Evolutionary conservation across 53 echinoderm and acorn worm genomes (phyloP).

Genomic region (Zoroaster sp.): DNA sequence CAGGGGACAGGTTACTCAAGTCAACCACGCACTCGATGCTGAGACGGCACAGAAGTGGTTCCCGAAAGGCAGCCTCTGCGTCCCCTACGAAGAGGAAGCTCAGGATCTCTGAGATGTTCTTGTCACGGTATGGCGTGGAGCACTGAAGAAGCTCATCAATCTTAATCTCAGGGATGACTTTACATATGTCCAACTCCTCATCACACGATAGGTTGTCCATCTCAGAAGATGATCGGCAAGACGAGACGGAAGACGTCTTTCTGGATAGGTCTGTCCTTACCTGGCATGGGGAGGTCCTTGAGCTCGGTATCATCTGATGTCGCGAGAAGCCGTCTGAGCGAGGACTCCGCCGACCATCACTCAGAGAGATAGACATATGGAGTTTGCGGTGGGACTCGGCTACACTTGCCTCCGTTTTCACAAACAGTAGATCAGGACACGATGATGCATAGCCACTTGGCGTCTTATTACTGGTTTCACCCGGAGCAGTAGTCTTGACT

Average conservation of each 20-base stretch:
- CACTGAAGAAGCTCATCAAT: constrained; percentile 65
- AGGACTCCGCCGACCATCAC: constrained; percentile 46
- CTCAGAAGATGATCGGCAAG: constrained; percentile 84
- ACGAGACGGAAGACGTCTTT: constrained; percentile 79
- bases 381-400: constrained; percentile 38
- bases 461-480: background rate
- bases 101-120: constrained; percentile 79
- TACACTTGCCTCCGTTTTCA: background rate
- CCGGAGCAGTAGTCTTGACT: background rate
- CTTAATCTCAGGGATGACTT: constrained; percentile 87
- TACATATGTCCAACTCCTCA: constrained; percentile 87
- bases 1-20: constrained; percentile 79
- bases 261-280: constrained; percentile 42
- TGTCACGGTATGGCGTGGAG: constrained; percentile 75
- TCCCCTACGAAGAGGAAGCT: constrained; percentile 90
- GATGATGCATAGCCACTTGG: constrained; percentile 60
- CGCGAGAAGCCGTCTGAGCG: constrained; percentile 50
- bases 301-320: constrained; percentile 51
- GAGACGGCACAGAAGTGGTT: constrained; percentile 86
- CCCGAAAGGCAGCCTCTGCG: constrained; percentile 81
- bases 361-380: constrained; percentile 42
- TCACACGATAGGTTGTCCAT: constrained; percentile 83
- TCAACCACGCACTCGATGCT: constrained; percentile 81
- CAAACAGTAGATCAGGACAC: constrained; percentile 76
- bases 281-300: constrained; percentile 43